These are phyloP conservation scores for Mus spretus DNA, from an alignment of 2,797 vertebrate genomes.

Conservation along the genomic window DNA sequence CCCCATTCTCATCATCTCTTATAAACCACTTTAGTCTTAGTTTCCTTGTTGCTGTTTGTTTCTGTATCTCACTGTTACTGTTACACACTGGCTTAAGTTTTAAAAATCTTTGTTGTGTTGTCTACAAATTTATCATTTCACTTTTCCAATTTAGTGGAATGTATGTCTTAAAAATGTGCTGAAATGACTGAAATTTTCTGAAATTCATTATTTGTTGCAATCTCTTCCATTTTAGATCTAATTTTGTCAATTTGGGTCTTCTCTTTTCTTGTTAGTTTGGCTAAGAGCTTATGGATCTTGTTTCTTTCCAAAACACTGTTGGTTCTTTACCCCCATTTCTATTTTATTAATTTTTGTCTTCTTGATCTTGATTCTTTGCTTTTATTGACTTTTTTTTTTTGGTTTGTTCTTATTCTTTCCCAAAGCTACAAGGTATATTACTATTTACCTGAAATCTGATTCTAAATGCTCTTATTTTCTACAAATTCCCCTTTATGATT, in stretches of 20 bases:
- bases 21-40: not conserved
- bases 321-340: not conserved
- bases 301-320: not conserved
- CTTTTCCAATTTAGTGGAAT: conserved; percentile 4
- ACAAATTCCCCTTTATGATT: not conserved
- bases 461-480: not conserved
- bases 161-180: not conserved
- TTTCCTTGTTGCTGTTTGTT: not conserved
- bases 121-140: not conserved
- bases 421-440: not conserved
- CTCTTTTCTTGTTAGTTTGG: not conserved
- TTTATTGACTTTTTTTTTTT: not conserved
- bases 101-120: not conserved
- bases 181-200: not conserved
- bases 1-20: not conserved
- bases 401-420: not conserved
- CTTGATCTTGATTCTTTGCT: not conserved
- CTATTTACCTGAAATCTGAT: not conserved
- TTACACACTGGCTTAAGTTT: not conserved
- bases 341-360: not conserved
- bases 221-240: not conserved
- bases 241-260: not conserved
- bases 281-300: not conserved
- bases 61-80: not conserved
- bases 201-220: not conserved